phyloP scores from a whole-genome alignment of 2,888 invertebrate species.

The Chymomyza amoena region DNA sequence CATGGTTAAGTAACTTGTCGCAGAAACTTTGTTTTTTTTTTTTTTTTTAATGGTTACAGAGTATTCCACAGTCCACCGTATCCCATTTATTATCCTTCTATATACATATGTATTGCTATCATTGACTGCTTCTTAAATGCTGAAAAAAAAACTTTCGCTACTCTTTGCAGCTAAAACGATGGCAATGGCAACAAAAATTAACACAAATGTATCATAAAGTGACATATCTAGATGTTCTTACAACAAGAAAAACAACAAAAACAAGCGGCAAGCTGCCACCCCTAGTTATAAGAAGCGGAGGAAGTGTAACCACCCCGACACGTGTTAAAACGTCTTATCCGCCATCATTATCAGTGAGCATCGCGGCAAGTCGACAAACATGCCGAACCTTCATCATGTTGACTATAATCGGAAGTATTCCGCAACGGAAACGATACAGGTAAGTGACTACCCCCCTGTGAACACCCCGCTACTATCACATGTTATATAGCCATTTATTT shows the following conservation, averaged over 20 bases:
- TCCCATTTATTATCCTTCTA: not conserved
- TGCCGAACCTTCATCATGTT: conserved; percentile 78
- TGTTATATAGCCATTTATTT: not conserved
- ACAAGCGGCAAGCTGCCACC: conserved; percentile 19
- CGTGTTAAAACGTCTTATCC: conserved; percentile 62
- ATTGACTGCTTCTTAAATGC: not conserved
- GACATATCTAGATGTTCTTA: conserved; percentile 54
- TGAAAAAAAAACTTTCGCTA: not conserved
- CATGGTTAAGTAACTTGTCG: too few relatives aligned
- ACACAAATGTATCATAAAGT: conserved; percentile 68
- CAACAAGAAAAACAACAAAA: conserved; percentile 7
- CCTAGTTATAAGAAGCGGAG: conserved; percentile 10
- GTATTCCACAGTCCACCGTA: not conserved
- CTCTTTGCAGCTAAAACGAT: conserved; percentile 24
- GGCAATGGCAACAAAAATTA: conserved; percentile 54
- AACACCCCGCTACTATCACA: not conserved
- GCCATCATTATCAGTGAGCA: conserved; percentile 46
- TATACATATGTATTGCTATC: not conserved
- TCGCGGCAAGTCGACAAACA: conserved; percentile 34
- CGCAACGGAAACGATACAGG: conserved; percentile 79
- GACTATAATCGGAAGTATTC: conserved; percentile 79
- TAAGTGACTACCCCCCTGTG: conserved; percentile 59
- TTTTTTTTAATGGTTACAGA: too few relatives aligned
- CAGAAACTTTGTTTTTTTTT: too few relatives aligned
- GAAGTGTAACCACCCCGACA: conserved; percentile 35